Base-by-base conservation (phyloP, 2,888 invertebrate genomes). In the Melanchra persicariae region DNA sequence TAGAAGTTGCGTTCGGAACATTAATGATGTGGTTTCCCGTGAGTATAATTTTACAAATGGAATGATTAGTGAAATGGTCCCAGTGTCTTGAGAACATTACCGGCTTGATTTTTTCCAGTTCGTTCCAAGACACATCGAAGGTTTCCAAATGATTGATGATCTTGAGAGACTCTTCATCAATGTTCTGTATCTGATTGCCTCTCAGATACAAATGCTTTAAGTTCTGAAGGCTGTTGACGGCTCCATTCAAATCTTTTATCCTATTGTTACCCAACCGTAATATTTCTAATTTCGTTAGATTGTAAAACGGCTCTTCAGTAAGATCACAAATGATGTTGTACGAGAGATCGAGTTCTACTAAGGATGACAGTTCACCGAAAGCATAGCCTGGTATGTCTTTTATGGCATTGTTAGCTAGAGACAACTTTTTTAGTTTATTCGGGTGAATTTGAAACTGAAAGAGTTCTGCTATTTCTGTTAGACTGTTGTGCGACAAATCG, bases 81-180 rank as follows among this genome's bases (percentile, higher is more conserved):
- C 94, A 95, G 79, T 95, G 95, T 69, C 95, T 91, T 1, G 87
- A 87, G 30, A 96, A 90, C 72, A 94, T 82, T 0, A 88, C 84
- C 0, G 94, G 90, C n/a, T 89, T 89, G 34, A 95, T 80, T 49
- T 87, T 65, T 51, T 91, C 87, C 19, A 96, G 77, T 58, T 92
- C 83, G 77, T 96, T 96, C 51, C 83, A 85, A 1, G 95, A 95
- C 34, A 95, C 84, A 70, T 95, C 95, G 45, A 95, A 94, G 0
- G 93, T 95, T 86, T 94, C 91, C 55, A 96, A 89, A 81, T 95
- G 93, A 34, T 88, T 86, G 45, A 95, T 93, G 9, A 92, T 91
- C 79, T 92, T 90, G 0, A 94, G 86, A 0, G 94, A 93, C 49
- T 90, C 85, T 1, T 88, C 89, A 57, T 93, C 91, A 15, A 95